phyloP scores from a whole-genome alignment of 2,888 invertebrate species.

The Leptodirus hochenwartii region DNA sequence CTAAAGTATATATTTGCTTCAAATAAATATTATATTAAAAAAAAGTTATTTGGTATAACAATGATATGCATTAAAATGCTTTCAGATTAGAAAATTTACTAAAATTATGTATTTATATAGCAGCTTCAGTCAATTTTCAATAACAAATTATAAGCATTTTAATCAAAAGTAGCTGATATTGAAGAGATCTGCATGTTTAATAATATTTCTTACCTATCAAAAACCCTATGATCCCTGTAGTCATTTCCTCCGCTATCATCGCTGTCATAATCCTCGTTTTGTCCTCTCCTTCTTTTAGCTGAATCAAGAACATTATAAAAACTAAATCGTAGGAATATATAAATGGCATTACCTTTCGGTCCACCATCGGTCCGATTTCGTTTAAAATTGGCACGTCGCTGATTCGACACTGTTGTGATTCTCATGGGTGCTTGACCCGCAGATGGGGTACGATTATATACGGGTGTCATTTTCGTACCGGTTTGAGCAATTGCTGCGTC shows the following conservation, averaged over 20 bases:
- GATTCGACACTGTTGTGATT: constrained; percentile 1
- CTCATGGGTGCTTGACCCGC: too few relatives aligned
- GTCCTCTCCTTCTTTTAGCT: constrained; percentile 32
- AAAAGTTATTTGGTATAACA: too few relatives aligned
- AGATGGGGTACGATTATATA: too few relatives aligned
- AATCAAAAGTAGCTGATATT: not conserved
- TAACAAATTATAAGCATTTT: not conserved
- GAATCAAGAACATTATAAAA: constrained; percentile 9
- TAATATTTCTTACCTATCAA: constrained; percentile 37
- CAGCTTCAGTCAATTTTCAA: not conserved
- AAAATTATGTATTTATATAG: not conserved
- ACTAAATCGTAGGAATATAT: not conserved
- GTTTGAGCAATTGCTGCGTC: too few relatives aligned
- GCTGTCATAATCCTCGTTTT: constrained; percentile 29
- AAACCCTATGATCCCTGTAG: constrained; percentile 43
- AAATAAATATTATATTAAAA: too few relatives aligned
- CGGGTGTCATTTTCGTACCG: too few relatives aligned
- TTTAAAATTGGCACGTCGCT: not conserved
- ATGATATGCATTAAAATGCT: too few relatives aligned
- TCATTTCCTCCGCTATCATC: constrained; percentile 41
- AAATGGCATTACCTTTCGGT: not conserved
- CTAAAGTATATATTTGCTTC: too few relatives aligned
- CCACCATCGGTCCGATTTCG: not conserved
- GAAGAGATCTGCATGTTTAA: not conserved
- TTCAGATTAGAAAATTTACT: too few relatives aligned